Percentiles rank a stretch among this genome's conserved stretches.
These are phyloP conservation scores for Champsocephalus esox DNA, from an alignment of 2,797 vertebrate genomes.

Conservation along the genomic window DNA sequence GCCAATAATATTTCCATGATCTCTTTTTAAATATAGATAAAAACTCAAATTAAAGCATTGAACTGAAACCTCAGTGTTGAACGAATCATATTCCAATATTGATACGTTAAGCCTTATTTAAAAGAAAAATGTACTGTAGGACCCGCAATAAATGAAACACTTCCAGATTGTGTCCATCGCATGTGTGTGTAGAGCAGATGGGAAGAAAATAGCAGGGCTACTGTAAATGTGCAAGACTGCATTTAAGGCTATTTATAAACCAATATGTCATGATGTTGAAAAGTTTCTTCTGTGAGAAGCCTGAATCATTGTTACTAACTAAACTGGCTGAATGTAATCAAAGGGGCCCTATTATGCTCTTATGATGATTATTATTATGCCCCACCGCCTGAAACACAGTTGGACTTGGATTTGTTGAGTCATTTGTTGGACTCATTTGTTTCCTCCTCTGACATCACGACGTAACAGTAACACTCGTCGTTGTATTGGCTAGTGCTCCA, in stretches of 20 bases:
- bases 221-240: constrained; percentile 14
- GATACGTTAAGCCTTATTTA: background rate
- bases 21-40: background rate
- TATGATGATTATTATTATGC: too few relatives aligned
- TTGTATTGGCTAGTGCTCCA: too few relatives aligned
- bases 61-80: background rate
- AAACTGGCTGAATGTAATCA: background rate
- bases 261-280: background rate
- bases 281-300: constrained; percentile 5
- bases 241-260: constrained; percentile 8
- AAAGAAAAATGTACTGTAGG: background rate
- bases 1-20: background rate
- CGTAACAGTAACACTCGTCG: too few relatives aligned
- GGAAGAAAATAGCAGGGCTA: background rate
- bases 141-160: background rate
- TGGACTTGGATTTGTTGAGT: too few relatives aligned
- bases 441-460: too few relatives aligned
- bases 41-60: background rate
- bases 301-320: background rate
- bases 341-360: too few relatives aligned
- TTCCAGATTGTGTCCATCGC: background rate
- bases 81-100: background rate
- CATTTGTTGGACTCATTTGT: too few relatives aligned
- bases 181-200: background rate
- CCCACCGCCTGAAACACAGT: too few relatives aligned